Base-by-base conservation (phyloP, 2,113 vertebrate species). In the Beaufortia kweichowensis region DNA sequence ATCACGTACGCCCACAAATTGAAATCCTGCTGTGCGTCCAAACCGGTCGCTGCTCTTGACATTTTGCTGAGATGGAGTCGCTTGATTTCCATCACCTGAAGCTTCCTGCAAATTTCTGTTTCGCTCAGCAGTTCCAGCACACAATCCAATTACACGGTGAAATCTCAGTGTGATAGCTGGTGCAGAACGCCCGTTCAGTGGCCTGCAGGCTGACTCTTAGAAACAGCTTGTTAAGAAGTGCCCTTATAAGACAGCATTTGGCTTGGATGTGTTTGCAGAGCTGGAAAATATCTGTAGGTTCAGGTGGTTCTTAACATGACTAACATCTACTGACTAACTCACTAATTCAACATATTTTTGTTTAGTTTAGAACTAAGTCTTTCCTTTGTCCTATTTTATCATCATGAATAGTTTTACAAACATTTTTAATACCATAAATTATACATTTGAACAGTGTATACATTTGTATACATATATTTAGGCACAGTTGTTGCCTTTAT, bases 141-240 rank as follows among this genome's bases (percentile, higher is more conserved):
- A 79, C 84, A 86, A 79, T 84, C 84, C 81, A 83, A 81, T 86
- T 85, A 82, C 76, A 75, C 76, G 17, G 75, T 19, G 46, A 24
- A 75, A 28, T 35, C 61, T 77, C 48, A 2, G 63, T 66, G 56
- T 56, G 69, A 70, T 59, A 69, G 76, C 60, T 64, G 50, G 26
- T 56, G 66, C 29, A 55, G 62, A 83, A 63, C 57, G 31, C 59
- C 11, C 28, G 21, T 48, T n/a, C 68, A 35, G 67, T 79, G 67
- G 59, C 33, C 62, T 29, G 70, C 64, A 55, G 65, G 53, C 79
- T 55, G 24, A 72, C 74, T 61, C 76, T 61, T 11, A 50, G 61
- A 80, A 81, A 81, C 50, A 15, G 68, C 84, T 77, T 65, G 80
- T 83, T 85, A 65, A 69, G 60, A 77, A 84, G 59, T 81, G 76